Conservation (phyloP, 2,888 invertebrate species). For the Selenia dentaria region DNA sequence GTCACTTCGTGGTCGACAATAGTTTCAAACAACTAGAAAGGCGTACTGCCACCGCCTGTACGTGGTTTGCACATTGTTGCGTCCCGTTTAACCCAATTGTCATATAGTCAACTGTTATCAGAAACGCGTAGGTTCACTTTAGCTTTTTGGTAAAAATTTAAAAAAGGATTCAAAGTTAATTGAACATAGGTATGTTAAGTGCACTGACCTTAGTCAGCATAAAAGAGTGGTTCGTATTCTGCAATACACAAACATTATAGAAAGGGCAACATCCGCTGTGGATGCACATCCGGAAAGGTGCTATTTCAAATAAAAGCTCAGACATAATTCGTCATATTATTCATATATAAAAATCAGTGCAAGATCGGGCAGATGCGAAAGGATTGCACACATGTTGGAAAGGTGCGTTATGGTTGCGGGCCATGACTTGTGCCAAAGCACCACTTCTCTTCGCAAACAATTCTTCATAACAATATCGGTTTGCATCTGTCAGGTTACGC, state of each 20-base stretch:
- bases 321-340: slow-evolving; percentile 82
- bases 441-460: slow-evolving; percentile 61
- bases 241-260: slow-evolving; percentile 53
- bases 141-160: no score
- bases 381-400: slow-evolving; percentile 81
- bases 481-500: slow-evolving; percentile 58
- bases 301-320: slow-evolving; percentile 69
- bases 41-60: no score
- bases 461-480: slow-evolving; percentile 46
- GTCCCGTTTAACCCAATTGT: no score
- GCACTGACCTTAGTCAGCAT: slow-evolving; percentile 21
- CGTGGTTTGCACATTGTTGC: no score
- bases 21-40: no score
- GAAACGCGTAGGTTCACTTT: no score
- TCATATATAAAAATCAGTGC: slow-evolving; percentile 82
- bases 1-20: no score
- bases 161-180: no score
- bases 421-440: slow-evolving; percentile 74
- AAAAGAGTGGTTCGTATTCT: slow-evolving; percentile 35
- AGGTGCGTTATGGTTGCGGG: slow-evolving; percentile 58
- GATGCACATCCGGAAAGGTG: slow-evolving; percentile 81
- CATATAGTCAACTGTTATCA: no score
- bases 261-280: slow-evolving; percentile 70
- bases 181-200: background rate
- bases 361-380: slow-evolving; percentile 70